Conservation (phyloP, 2,113 vertebrate genomes). For the Urocolius indicus region DNA sequence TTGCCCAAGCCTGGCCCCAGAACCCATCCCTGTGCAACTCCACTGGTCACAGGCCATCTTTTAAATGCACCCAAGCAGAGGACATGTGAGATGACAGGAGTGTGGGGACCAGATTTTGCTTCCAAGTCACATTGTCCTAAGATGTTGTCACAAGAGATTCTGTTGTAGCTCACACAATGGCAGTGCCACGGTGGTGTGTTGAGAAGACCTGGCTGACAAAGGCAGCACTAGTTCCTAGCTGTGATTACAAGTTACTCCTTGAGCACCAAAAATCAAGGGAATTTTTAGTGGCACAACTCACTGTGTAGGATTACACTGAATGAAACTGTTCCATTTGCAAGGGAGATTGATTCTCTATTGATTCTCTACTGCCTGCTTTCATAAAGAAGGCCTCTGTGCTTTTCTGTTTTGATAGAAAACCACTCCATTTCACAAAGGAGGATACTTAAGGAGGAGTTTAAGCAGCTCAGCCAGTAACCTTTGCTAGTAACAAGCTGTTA, state of each 20-base stretch:
- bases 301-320: accelerated
- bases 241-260: background rate
- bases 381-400: background rate
- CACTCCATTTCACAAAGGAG: background rate
- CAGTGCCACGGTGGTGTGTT: background rate
- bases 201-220: background rate
- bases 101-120: background rate
- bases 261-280: background rate
- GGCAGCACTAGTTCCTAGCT: background rate
- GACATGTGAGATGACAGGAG: background rate
- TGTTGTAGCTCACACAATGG: background rate
- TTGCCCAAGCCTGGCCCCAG: too few relatives aligned
- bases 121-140: background rate
- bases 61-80: constrained; percentile 2
- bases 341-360: background rate
- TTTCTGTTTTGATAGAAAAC: background rate
- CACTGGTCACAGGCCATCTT: too few relatives aligned
- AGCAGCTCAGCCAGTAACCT: background rate
- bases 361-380: background rate
- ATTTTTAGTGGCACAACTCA: background rate
- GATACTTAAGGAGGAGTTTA: background rate
- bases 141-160: background rate
- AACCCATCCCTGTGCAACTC: too few relatives aligned
- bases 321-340: background rate
- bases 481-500: background rate